Conservation (phyloP, 2,888 invertebrate genomes). For the Rhagonycha fulva region DNA sequence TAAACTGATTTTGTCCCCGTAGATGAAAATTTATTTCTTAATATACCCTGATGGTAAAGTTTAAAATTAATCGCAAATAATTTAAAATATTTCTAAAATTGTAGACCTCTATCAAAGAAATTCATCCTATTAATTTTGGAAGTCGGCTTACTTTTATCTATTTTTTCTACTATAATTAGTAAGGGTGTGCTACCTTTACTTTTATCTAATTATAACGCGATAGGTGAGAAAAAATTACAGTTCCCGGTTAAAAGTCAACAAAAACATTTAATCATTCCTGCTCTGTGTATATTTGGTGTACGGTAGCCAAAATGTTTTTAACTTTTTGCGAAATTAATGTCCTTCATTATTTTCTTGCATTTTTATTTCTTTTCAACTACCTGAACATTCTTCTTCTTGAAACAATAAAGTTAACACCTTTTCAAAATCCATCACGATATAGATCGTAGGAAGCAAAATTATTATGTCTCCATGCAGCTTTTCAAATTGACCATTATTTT, state of each 20-base stretch:
- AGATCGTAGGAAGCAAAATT: conserved; percentile 1
- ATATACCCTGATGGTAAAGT: not conserved
- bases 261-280: conserved; percentile 21
- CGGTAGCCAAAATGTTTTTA: conserved; percentile 10
- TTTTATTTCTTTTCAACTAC: not conserved
- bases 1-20: too few species aligned
- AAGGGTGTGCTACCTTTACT: conserved; percentile 41
- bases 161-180: conserved; percentile 39
- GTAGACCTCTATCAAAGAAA: conserved; percentile 6
- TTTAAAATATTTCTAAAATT: not conserved
- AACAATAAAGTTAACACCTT: conserved; percentile 14
- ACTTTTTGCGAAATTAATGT: conserved; percentile 12
- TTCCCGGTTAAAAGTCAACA: conserved; percentile 19
- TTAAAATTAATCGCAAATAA: not conserved
- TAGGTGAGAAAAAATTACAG: conserved; percentile 25
- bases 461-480: not conserved
- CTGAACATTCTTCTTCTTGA: not conserved
- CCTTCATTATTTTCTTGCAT: not conserved
- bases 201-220: conserved; percentile 39
- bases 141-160: conserved; percentile 17
- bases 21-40: not conserved
- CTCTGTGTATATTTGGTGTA: not conserved
- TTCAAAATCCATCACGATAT: conserved; percentile 11
- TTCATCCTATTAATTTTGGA: conserved; percentile 13
- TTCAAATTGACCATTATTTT: conserved; percentile 11